Percentiles rank a stretch among this genome's conserved stretches.
These are phyloP conservation scores for pig (Sus scrofa) DNA, from an alignment of 2,113 vertebrate species.

Conservation along the genomic window DNA sequence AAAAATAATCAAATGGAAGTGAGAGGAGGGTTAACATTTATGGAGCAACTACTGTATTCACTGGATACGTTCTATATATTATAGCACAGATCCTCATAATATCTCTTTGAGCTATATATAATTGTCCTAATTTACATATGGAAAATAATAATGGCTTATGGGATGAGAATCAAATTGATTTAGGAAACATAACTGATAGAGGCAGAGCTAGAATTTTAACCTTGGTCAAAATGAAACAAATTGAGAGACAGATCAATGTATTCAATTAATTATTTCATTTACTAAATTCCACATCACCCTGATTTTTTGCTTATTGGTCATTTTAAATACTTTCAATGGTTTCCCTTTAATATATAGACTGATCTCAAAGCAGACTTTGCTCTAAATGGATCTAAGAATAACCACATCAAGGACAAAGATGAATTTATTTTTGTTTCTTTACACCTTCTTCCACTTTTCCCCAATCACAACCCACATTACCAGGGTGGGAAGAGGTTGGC, in stretches of 20 bases:
- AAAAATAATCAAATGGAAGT: neutral
- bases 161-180: neutral
- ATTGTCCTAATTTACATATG: neutral
- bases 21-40: neutral
- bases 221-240: neutral
- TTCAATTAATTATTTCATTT: conserved; percentile 68
- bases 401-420: conserved; percentile 65
- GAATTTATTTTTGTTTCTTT: conserved; percentile 58
- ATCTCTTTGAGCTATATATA: neutral
- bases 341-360: conserved; percentile 67
- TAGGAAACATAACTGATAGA: neutral
- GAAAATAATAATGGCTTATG: neutral
- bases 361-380: conserved; percentile 70
- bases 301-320: conserved; percentile 69
- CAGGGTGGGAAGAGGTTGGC: conserved; percentile 48
- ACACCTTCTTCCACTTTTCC: neutral
- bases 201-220: conserved; percentile 45
- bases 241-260: conserved; percentile 59
- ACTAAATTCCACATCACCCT: conserved; percentile 64
- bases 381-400: conserved; percentile 71
- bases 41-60: neutral
- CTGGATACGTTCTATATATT: neutral
- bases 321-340: conserved; percentile 71
- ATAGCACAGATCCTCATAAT: neutral
- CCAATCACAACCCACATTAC: neutral